These are phyloP conservation scores for Pterocles burchelli DNA, from an alignment of 2,113 vertebrate species.

Conservation along the genomic window DNA sequence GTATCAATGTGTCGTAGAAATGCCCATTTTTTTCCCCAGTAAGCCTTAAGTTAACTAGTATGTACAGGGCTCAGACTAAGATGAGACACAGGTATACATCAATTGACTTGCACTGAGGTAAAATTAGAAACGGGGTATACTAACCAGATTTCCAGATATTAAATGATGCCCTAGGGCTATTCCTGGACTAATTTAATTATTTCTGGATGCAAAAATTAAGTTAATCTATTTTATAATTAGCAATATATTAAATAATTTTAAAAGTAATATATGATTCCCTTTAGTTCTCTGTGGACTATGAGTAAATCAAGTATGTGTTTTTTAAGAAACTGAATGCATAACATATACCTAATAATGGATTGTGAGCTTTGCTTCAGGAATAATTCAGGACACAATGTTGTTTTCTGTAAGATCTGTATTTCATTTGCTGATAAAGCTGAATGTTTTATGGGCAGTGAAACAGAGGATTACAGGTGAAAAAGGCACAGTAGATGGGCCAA, in stretches of 20 bases:
- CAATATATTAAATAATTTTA: background rate
- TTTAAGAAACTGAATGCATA: background rate
- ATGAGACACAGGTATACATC: background rate
- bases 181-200: background rate
- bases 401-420: background rate
- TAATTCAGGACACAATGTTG: background rate
- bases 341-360: background rate
- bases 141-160: background rate
- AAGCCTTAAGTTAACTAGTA: background rate
- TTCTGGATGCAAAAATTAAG: background rate
- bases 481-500: background rate
- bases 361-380: background rate
- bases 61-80: background rate
- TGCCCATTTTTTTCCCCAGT: background rate
- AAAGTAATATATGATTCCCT: background rate
- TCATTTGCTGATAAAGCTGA: background rate
- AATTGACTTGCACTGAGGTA: background rate
- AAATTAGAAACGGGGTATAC: background rate
- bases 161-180: background rate
- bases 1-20: background rate
- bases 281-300: background rate
- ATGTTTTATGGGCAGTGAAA: background rate
- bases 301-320: background rate
- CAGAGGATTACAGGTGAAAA: background rate
- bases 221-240: background rate